Evolutionary conservation across 2,797 vertebrate species (phyloP), one percentile per base, ranked within the genome.

Genomic region (Molossus alvarezi): DNA sequence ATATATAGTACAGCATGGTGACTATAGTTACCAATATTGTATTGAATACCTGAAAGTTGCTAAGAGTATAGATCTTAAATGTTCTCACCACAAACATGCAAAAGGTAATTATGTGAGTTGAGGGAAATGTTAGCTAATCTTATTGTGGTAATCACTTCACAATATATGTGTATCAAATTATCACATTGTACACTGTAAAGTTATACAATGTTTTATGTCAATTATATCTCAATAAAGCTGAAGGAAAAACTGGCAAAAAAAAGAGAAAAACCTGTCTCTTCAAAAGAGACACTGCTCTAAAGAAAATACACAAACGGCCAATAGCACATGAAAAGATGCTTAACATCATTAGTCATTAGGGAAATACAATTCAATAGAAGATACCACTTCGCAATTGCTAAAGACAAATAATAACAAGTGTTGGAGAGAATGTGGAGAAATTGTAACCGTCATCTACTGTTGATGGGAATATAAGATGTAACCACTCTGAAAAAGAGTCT

Each of bases 271-370:
- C 41, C 41, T 45, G 41, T 45, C 41, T 45, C 41, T 45, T 85
- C 17, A 80, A 23, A 83, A 84, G 11, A 85, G 65, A 62, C 27
- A 79, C 25, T 93, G 72, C n/a, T 87, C 48, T 57, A 88, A 79
- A 93, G 64, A 65, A 82, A 62, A 75, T 45, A 92, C 10, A 67
- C 5, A 79, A 87, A 84, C 37, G 64, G 27, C 18, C 18, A 60
- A 45, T 45, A 91, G 11, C 29, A 91, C 45, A 75, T 57, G 33
- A 95, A 67, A 83, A 83, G 64, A 84, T 83, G 29, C 33, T 89
- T 89, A 69, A 90, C 11, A 55, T 75, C 29, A 17, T 60, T 29
- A 82, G 67, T 90, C 58, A 62, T 69, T 33, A 64, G 29, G 14
- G 27, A 91, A 77, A 88, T 48, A 29, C 62, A 92, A 84, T 53